Evolutionary conservation across 2,797 vertebrate species (phyloP).

Genomic region (Lycodopsis pacificus): DNA sequence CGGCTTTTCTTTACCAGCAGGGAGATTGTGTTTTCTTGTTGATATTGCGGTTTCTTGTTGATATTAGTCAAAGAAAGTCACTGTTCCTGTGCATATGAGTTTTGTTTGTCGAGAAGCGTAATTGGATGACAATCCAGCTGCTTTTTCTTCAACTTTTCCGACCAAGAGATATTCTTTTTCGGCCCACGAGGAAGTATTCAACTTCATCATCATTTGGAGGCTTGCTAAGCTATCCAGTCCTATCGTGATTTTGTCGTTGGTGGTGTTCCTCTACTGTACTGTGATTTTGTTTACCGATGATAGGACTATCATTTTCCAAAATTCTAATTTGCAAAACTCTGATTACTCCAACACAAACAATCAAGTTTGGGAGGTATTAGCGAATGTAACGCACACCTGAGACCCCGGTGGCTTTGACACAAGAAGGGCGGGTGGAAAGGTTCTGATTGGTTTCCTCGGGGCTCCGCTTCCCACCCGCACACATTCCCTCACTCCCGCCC

Average conservation of each 20-base stretch:
- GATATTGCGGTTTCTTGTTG: constrained; percentile 42
- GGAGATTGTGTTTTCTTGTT: constrained; percentile 42
- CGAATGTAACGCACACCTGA: constrained; percentile 83
- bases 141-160: constrained; percentile 44
- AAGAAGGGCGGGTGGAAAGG: constrained; percentile 79
- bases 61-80: constrained; percentile 49
- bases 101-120: constrained; percentile 32
- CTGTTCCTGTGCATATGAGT: constrained; percentile 14
- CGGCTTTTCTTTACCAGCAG: constrained; percentile 33
- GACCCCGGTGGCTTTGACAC: constrained; percentile 82
- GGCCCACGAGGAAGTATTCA: constrained; percentile 42
- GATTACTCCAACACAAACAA: constrained; percentile 83
- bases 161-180: constrained; percentile 37
- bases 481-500: constrained; percentile 79
- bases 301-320: constrained; percentile 76
- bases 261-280: constrained; percentile 45
- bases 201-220: constrained; percentile 42
- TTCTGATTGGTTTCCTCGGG: constrained; percentile 85
- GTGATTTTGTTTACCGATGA: constrained; percentile 73
- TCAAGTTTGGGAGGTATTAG: constrained; percentile 84
- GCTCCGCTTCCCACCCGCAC: constrained; percentile 80
- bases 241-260: constrained; percentile 49
- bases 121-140: constrained; percentile 23
- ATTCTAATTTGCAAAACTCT: constrained; percentile 76
- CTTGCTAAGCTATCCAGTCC: constrained; percentile 42